Conservation (phyloP, 1,140 invertebrate species). For the Mactra quadrangularis region DNA sequence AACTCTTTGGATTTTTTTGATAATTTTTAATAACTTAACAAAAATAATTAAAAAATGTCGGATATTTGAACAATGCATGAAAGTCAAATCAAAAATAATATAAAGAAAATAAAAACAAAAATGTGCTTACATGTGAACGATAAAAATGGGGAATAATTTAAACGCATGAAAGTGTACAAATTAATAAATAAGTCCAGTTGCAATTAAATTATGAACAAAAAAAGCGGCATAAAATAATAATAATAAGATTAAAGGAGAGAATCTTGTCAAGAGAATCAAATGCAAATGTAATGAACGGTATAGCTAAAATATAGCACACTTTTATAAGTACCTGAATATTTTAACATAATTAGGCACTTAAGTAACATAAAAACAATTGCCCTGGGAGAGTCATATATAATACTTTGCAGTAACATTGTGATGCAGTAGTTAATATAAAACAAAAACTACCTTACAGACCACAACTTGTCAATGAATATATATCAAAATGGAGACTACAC, state of each 20-base stretch:
- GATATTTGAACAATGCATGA: conserved; percentile 41
- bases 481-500: not conserved
- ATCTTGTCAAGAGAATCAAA: conserved; percentile 20
- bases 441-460: not conserved
- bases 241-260: no score
- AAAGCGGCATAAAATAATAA: conserved; percentile 49
- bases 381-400: conserved; percentile 44
- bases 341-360: conserved; percentile 50
- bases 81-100: conserved; percentile 23
- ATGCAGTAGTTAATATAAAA: no score
- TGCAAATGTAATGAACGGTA: conserved; percentile 44
- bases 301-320: conserved; percentile 34
- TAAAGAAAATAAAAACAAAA: not conserved
- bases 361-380: conserved; percentile 49
- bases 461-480: conserved; percentile 46
- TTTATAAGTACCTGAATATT: conserved; percentile 37
- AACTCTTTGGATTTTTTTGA: conserved; percentile 48
- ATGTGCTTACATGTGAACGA: conserved; percentile 27
- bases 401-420: not conserved
- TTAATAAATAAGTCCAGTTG: conserved; percentile 46
- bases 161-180: conserved; percentile 51
- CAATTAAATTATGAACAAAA: conserved; percentile 48
- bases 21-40: conserved; percentile 54
- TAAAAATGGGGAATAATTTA: conserved; percentile 56
- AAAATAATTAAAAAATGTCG: conserved; percentile 15